Evolutionary conservation across 2,113 vertebrate genomes (phyloP).

Genomic region (Bufo bufo): DNA sequence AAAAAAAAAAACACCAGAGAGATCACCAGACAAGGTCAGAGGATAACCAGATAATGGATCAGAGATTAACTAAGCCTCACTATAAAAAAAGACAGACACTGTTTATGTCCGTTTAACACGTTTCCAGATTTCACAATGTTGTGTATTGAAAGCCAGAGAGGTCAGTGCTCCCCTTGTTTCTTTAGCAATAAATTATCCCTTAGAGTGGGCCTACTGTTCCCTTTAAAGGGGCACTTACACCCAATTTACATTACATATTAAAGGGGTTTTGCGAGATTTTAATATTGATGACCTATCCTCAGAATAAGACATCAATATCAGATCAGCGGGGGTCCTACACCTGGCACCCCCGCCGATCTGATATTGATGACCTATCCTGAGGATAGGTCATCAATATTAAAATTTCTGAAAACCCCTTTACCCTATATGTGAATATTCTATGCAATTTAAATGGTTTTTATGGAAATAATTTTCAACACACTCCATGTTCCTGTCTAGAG

Average conservation of each 20-base stretch:
- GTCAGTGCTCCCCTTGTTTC: neutral
- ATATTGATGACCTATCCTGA: too few relatives aligned
- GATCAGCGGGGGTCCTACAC: too few relatives aligned
- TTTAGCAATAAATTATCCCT: neutral
- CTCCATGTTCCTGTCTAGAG: too few relatives aligned
- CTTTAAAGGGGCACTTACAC: neutral
- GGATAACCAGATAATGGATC: neutral
- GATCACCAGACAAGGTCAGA: neutral
- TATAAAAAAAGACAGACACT: neutral
- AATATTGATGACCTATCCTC: too few relatives aligned
- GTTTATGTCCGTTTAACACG: neutral
- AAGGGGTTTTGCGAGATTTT: too few relatives aligned
- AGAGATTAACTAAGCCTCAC: neutral
- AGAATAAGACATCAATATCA: too few relatives aligned
- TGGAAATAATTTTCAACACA: too few relatives aligned
- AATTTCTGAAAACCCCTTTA: too few relatives aligned
- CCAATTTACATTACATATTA: neutral
- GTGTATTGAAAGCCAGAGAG: neutral
- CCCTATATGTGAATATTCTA: too few relatives aligned
- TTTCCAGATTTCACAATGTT: conserved; percentile 14
- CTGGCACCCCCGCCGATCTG: too few relatives aligned
- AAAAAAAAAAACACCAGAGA: neutral
- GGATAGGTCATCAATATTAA: too few relatives aligned
- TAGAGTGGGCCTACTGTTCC: neutral
- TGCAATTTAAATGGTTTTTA: too few relatives aligned